Base-by-base conservation (phyloP, 2,797 vertebrate species). In the Sebastes hopkinsi region DNA sequence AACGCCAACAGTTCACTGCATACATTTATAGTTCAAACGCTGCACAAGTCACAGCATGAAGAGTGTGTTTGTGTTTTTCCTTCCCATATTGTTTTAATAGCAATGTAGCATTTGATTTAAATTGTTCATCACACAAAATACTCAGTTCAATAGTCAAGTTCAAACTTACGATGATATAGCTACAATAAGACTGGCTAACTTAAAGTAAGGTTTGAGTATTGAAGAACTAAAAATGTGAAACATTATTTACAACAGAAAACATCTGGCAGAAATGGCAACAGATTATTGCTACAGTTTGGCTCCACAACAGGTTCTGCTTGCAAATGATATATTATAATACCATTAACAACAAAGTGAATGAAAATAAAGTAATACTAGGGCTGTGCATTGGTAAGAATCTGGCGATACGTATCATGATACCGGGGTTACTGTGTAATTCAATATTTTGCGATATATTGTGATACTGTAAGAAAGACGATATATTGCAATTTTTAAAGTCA, bases 1-100 rank as follows among this genome's bases (percentile, higher is more conserved):
- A 87, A 76, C 60, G 78, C 69, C 66, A 80, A 29, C 54, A 66
- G 74, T 79, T 85, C 75, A 55, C 42, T 71, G 67, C 76, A 69
- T 76, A 58, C 25, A 38, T 80, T 78, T 69, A 46, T n/a, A 18
- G 46, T 56, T 89, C 46, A 80, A 73, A 67, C 22, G 32, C 32
- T 66, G 64, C 58, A 60, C 60, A 75, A 68, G 23, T 76, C 75
- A 72, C 50, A 67, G 34, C 62, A 16, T 58, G 56, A 29, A 23
- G 29, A 42, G 20, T 42, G 25, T 30, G 12, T 54, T 73, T 73
- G 8, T 22, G 16, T 59, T 79, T 77, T 12, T 34, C 29, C 20
- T 74, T 38, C 12, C 12, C 14, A 4, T 55, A 13, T 29, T 62
- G 27, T 56, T 20, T 20, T 6, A n/a, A n/a, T 20, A 30, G 36